Percentiles rank a stretch among this genome's conserved stretches.
phyloP scores from a whole-genome alignment of 2,797 vertebrate species.

The Crypturellus tataupa region DNA sequence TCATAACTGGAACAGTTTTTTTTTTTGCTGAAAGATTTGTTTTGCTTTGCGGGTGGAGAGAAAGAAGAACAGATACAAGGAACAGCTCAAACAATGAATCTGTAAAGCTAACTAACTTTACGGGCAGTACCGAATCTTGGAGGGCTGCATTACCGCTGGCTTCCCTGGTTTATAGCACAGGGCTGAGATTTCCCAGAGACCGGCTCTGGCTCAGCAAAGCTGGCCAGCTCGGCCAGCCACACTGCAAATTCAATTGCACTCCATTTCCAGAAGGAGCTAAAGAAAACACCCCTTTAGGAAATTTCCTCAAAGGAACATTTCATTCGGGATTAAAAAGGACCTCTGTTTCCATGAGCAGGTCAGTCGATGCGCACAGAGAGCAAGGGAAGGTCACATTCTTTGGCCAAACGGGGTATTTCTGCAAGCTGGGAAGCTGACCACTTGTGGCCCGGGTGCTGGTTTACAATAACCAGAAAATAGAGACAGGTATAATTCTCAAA shows the following conservation, averaged over 20 bases:
- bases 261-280: conserved; percentile 18
- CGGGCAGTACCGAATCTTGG: neutral
- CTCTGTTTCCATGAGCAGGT: conserved; percentile 33
- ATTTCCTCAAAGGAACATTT: conserved; percentile 40
- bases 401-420: neutral
- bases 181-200: neutral
- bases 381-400: neutral
- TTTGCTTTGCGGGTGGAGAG: neutral
- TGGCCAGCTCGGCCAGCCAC: neutral
- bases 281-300: conserved; percentile 28
- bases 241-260: conserved; percentile 2
- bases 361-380: neutral
- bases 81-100: neutral
- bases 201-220: neutral
- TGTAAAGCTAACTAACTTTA: neutral
- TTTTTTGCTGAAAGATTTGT: neutral
- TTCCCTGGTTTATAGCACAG: neutral
- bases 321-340: neutral
- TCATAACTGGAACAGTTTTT: neutral
- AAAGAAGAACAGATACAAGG: neutral
- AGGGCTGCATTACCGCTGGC: neutral
- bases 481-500: neutral
- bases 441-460: neutral
- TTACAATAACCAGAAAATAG: neutral
- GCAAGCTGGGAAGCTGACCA: neutral